phyloP scores from a whole-genome alignment of 64 coral and sea anemone species.

The Porites australiensis region DNA sequence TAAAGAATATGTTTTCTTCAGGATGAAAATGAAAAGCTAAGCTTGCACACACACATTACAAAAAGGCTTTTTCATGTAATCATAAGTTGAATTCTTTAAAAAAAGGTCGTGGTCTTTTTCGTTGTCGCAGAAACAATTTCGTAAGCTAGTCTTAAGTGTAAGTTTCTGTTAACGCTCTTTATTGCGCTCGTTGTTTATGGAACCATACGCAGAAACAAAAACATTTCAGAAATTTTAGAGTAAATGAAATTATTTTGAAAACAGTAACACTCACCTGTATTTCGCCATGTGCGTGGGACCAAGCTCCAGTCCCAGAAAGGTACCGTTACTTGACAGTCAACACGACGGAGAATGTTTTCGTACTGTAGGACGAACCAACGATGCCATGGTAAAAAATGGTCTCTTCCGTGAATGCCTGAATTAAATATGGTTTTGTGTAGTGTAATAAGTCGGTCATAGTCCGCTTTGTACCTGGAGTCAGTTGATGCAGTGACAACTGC shows the following conservation, averaged over 20 bases:
- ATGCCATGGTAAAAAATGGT: constrained; percentile 78
- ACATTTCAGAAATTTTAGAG: not conserved
- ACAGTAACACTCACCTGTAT: not conserved
- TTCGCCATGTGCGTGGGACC: constrained; percentile 14
- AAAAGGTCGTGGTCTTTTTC: no score
- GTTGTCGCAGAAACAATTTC: no score
- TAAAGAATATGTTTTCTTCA: no score
- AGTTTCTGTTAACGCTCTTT: no score
- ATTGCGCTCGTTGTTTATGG: no score
- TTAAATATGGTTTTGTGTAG: constrained; percentile 51
- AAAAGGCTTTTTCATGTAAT: no score
- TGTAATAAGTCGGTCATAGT: constrained; percentile 65
- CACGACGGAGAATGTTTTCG: constrained; percentile 74
- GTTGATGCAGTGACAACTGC: constrained; percentile 53
- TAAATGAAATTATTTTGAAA: not conserved
- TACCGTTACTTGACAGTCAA: constrained; percentile 72
- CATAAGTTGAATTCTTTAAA: no score
- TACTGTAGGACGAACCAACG: constrained; percentile 84
- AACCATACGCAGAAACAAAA: no score
- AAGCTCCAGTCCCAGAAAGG: constrained; percentile 77
- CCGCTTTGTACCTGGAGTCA: constrained; percentile 48
- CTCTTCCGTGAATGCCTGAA: constrained; percentile 15
- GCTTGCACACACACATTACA: no score
- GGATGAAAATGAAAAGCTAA: no score
- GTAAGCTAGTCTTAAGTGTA: no score